A percentile compares a stretch with the other conserved stretches of the same genome.
Evolutionary conservation across 2,888 invertebrate species (phyloP).

Genomic region (Papilio gigon): DNA sequence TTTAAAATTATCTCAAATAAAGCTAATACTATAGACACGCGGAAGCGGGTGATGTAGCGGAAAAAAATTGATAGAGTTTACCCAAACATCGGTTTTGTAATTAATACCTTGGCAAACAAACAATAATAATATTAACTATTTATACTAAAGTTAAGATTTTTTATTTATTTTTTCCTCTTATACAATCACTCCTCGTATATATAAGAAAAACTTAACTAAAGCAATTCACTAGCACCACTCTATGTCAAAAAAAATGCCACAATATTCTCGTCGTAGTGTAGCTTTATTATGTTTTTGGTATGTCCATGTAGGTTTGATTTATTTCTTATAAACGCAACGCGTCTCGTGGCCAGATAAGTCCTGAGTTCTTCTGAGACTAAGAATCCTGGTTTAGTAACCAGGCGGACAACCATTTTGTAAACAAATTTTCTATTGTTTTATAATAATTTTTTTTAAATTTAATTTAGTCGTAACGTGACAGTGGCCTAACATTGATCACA

Average conservation of each 20-base stretch:
- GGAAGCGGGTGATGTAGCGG: slow-evolving; percentile 33
- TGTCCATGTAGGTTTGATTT: neutral
- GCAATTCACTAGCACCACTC: neutral
- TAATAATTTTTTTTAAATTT: slow-evolving; percentile 23
- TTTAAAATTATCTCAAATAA: slow-evolving; percentile 38
- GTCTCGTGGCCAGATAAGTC: too few relatives aligned
- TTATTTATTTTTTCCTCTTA: neutral
- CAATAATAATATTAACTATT: too few relatives aligned
- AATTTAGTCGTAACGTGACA: slow-evolving; percentile 37
- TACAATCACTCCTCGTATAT: too few relatives aligned
- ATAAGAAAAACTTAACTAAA: neutral
- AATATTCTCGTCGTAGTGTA: neutral
- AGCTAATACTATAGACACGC: neutral
- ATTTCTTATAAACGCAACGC: neutral
- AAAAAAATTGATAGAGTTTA: neutral
- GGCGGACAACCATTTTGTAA: too few relatives aligned
- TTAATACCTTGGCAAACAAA: too few relatives aligned
- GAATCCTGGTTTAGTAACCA: too few relatives aligned
- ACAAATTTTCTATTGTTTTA: too few relatives aligned
- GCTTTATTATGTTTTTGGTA: neutral
- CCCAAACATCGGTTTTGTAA: neutral
- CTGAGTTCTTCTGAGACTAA: too few relatives aligned
- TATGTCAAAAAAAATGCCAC: neutral
- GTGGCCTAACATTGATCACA: slow-evolving; percentile 45
- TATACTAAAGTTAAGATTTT: neutral